phyloP scores from a whole-genome alignment of 2,888 invertebrate genomes.

The Rhamphomyia laevipes region DNA sequence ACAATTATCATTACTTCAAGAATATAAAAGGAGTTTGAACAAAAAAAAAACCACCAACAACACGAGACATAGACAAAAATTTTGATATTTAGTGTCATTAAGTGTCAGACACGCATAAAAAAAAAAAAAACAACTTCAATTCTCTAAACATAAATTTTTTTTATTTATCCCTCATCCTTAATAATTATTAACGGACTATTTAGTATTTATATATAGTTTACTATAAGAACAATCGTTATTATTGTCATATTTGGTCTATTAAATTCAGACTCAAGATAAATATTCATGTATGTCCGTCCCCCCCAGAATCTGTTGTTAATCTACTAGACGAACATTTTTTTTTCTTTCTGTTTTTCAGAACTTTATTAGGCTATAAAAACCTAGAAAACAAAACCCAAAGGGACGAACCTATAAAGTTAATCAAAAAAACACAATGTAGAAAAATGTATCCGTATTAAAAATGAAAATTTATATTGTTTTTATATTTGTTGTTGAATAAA shows the following conservation, averaged over 20 bases:
- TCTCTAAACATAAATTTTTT: not conserved
- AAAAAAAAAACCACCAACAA: too few species aligned
- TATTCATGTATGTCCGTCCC: too few species aligned
- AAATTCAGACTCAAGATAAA: too few species aligned
- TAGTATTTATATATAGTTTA: not conserved
- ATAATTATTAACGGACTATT: not conserved
- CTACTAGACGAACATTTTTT: not conserved
- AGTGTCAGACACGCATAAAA: conserved; percentile 14
- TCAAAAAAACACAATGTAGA: not conserved
- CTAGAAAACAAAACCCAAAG: not conserved
- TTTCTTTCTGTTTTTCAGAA: not conserved
- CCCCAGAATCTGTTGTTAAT: too few species aligned
- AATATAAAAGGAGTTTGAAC: too few species aligned
- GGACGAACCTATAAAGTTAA: not conserved
- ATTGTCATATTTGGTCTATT: too few species aligned
- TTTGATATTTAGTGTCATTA: conserved; percentile 14
- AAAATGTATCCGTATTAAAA: not conserved
- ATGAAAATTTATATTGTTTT: not conserved
- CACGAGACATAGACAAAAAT: too few species aligned
- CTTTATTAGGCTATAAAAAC: not conserved
- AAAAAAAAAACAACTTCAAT: not conserved
- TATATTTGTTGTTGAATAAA: not conserved
- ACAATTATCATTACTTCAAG: too few species aligned
- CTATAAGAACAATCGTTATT: too few species aligned
- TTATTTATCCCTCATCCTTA: too few species aligned